Conservation (phyloP, 2,888 invertebrate genomes). For the Scrobipalpa atriplicella region DNA sequence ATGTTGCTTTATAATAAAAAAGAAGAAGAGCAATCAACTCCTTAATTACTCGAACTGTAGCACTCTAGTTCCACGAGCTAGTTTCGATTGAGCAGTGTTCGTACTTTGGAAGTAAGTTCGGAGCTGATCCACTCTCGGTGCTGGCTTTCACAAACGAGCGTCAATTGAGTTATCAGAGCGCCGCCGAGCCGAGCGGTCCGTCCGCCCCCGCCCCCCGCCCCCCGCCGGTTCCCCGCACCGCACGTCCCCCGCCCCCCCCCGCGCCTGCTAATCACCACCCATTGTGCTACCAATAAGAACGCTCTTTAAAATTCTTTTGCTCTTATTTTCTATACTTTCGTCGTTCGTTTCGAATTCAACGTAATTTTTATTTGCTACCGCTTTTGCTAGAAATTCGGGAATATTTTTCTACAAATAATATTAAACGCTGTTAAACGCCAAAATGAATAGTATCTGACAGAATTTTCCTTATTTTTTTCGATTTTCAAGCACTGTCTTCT, state of each 20-base stretch:
- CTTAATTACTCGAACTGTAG: neutral
- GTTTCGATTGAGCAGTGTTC: neutral
- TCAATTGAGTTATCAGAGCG: conserved; percentile 6
- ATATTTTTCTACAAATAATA: too few relatives aligned
- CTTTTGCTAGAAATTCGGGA: too few relatives aligned
- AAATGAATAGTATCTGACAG: too few relatives aligned
- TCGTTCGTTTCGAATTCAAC: too few relatives aligned
- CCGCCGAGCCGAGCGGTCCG: too few relatives aligned
- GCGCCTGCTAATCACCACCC: neutral
- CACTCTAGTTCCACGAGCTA: neutral
- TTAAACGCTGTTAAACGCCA: too few relatives aligned
- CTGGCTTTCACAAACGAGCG: neutral
- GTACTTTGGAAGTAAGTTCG: neutral
- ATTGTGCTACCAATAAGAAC: neutral
- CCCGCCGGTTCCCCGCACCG: too few relatives aligned
- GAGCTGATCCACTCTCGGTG: neutral
- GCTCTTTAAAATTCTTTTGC: neutral
- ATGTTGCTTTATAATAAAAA: too few relatives aligned
- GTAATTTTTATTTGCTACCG: too few relatives aligned
- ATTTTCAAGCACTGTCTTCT: too few relatives aligned
- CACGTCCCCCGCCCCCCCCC: neutral
- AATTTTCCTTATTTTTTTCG: too few relatives aligned
- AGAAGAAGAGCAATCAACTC: neutral
- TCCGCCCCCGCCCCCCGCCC: neutral
- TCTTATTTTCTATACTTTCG: neutral